Conservation (phyloP, 2,797 vertebrate species). For the Parotocinclus haroldoi region DNA sequence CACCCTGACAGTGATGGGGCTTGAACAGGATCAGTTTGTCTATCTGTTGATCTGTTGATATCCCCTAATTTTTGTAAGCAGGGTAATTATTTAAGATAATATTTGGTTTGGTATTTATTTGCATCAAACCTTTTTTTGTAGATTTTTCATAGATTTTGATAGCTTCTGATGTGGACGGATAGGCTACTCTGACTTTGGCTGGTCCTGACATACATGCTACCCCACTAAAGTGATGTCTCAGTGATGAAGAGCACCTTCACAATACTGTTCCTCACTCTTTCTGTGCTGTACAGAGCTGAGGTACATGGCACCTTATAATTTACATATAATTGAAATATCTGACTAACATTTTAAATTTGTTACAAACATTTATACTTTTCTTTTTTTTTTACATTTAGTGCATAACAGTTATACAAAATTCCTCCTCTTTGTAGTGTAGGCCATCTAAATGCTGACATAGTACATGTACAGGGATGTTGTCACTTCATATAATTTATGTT, state of each 20-base stretch:
- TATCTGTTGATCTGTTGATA: no score
- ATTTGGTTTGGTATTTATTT: no score
- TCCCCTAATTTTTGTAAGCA: no score
- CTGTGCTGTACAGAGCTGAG: conserved; percentile 46
- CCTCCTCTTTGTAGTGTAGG: background rate
- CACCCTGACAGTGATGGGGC: no score
- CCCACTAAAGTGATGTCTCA: conserved; percentile 30
- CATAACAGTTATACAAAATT: background rate
- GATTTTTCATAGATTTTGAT: no score
- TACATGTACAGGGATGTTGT: conserved; percentile 3
- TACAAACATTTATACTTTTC: no score
- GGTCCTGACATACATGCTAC: conserved; percentile 42
- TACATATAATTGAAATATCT: no score
- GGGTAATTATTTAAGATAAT: no score
- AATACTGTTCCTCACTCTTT: conserved; percentile 51
- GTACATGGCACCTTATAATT: conserved; percentile 33
- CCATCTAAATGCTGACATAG: background rate
- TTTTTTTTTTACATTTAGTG: background rate
- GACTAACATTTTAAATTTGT: no score
- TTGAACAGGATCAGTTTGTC: no score
- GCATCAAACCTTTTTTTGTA: background rate
- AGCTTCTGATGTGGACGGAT: conserved; percentile 20
- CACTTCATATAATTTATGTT: conserved; percentile 5
- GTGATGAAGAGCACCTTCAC: conserved; percentile 53
- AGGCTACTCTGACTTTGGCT: conserved; percentile 16